These are phyloP conservation scores for Mirza zaza DNA, from an alignment of 2,113 vertebrate species.

Conservation along the genomic window DNA sequence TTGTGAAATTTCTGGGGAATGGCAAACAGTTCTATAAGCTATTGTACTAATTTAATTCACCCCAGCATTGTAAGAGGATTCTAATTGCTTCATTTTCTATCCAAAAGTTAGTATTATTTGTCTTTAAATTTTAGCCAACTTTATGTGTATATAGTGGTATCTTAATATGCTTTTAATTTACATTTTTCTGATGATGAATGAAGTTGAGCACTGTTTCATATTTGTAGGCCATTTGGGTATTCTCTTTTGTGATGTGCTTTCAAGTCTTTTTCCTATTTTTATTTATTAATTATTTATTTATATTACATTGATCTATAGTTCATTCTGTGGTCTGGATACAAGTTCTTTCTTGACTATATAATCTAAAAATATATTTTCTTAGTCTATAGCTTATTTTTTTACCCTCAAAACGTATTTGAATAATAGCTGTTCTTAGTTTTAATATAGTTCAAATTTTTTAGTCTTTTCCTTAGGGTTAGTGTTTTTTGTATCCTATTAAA, in stretches of 20 bases:
- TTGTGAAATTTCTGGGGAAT: background rate
- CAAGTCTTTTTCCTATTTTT: background rate
- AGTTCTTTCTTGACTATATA: background rate
- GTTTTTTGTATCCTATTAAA: background rate
- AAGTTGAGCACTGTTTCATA: background rate
- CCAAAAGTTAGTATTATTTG: background rate
- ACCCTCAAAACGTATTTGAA: background rate
- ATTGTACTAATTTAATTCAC: background rate
- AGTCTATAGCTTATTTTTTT: background rate
- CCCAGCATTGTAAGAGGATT: background rate
- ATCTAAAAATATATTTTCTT: background rate
- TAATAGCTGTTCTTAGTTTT: background rate
- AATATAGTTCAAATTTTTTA: background rate
- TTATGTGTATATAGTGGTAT: background rate
- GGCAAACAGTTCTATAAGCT: background rate
- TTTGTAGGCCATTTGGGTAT: background rate
- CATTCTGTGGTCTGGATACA: background rate
- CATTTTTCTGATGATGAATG: background rate
- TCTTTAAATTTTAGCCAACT: background rate
- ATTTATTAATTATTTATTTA: background rate
- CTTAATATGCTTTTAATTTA: background rate
- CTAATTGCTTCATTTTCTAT: background rate
- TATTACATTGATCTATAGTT: background rate
- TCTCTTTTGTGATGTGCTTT: background rate
- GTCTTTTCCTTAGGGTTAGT: background rate